A percentile compares a stretch with the other conserved stretches of the same genome.
phyloP scores from a whole-genome alignment of 2,797 vertebrate genomes.

The Sphaeramia orbicularis region DNA sequence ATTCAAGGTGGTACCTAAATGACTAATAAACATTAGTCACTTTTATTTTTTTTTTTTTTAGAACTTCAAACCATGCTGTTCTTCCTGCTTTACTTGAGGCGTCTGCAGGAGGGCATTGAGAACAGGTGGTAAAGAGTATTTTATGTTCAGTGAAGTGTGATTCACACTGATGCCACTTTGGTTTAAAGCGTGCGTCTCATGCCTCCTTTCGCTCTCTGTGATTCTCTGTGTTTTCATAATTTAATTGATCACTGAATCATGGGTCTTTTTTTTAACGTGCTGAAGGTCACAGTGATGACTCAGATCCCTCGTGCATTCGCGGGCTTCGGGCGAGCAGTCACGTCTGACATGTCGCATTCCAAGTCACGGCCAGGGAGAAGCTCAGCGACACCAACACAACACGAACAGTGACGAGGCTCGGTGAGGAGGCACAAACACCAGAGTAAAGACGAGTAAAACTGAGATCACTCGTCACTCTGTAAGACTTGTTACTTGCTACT shows the following conservation, averaged over 20 bases:
- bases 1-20: no score
- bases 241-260: slow-evolving; percentile 58
- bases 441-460: not conserved
- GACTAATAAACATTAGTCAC: no score
- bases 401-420: slow-evolving; percentile 17
- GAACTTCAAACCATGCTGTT: slow-evolving; percentile 7
- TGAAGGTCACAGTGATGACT: slow-evolving; percentile 70
- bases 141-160: slow-evolving; percentile 47
- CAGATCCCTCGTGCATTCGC: slow-evolving; percentile 23
- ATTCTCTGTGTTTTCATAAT: slow-evolving; percentile 24
- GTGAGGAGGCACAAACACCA: slow-evolving; percentile 13
- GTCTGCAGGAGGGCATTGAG: slow-evolving; percentile 15
- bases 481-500: slow-evolving; percentile 5
- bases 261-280: slow-evolving; percentile 14
- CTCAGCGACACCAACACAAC: slow-evolving; percentile 31
- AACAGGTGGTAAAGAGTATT: slow-evolving; percentile 37
- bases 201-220: slow-evolving; percentile 26
- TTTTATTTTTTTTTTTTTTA: no score
- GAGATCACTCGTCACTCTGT: slow-evolving; percentile 4
- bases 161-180: slow-evolving; percentile 39
- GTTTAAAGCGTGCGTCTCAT: slow-evolving; percentile 37
- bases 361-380: slow-evolving; percentile 21
- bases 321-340: slow-evolving; percentile 25
- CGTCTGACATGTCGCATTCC: slow-evolving; percentile 30
- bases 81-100: slow-evolving; percentile 11